Evolutionary conservation across 1,140 invertebrate genomes (phyloP).

Genomic region (Zaprionus camerounensis): DNA sequence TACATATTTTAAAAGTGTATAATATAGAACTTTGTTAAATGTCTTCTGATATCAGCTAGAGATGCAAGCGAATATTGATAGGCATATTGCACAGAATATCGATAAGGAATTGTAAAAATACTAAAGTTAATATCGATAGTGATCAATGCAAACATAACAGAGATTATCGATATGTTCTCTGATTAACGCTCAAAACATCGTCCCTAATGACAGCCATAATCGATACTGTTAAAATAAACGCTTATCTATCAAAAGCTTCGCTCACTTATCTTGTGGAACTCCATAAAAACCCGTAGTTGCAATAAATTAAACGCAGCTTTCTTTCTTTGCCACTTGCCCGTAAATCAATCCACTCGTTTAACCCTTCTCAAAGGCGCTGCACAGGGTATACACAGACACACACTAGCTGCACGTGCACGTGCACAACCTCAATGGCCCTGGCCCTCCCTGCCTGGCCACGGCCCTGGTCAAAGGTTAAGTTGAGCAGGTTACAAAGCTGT

Average conservation of each 20-base stretch:
- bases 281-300: neutral
- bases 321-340: neutral
- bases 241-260: neutral
- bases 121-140: too few species aligned
- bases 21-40: too few species aligned
- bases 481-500: slow-evolving; percentile 49
- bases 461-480: slow-evolving; percentile 45
- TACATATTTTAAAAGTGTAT: neutral
- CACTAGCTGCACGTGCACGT: slow-evolving; percentile 14
- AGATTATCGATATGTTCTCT: too few species aligned
- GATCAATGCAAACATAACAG: too few species aligned
- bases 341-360: neutral
- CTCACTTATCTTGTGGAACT: neutral
- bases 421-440: neutral
- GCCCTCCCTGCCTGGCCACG: neutral
- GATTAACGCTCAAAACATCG: too few species aligned
- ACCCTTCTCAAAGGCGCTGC: neutral
- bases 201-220: neutral
- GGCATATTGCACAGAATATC: too few species aligned
- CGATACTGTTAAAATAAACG: neutral
- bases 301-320: slow-evolving; percentile 5
- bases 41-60: too few species aligned
- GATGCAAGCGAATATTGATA: too few species aligned
- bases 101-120: too few species aligned
- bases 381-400: slow-evolving; percentile 11